phyloP scores from a whole-genome alignment of 2,797 vertebrate species.

The Chelon auratus region DNA sequence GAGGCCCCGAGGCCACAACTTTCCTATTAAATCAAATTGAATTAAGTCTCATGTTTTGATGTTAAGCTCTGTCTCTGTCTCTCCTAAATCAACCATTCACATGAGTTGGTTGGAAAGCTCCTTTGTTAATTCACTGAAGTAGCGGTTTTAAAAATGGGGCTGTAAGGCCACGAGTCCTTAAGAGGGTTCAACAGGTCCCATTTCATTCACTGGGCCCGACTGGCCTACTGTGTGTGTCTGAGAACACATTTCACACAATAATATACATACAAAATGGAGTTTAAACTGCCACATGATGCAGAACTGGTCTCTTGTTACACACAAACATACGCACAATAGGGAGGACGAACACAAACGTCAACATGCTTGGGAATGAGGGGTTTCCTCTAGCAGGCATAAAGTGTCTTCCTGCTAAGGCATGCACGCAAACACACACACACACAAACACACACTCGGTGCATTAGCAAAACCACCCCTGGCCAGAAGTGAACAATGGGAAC shows the following conservation, averaged over 20 bases:
- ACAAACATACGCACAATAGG: constrained; percentile 25
- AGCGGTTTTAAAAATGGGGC: constrained; percentile 22
- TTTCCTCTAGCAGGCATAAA: constrained; percentile 67
- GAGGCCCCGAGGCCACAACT: constrained; percentile 5
- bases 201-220: not conserved
- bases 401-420: constrained; percentile 69
- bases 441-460: constrained; percentile 48
- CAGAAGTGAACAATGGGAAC: constrained; percentile 78
- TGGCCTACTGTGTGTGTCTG: not conserved
- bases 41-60: constrained; percentile 14
- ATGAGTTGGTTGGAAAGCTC: constrained; percentile 20
- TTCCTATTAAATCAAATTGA: constrained; percentile 11
- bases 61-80: not conserved
- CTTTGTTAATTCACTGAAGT: constrained; percentile 37
- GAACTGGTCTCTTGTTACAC: constrained; percentile 36
- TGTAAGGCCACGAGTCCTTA: constrained; percentile 5
- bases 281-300: constrained; percentile 27
- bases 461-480: constrained; percentile 79
- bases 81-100: constrained; percentile 1
- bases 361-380: constrained; percentile 60
- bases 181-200: not conserved
- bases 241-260: not conserved
- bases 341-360: constrained; percentile 53
- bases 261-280: constrained; percentile 9
- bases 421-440: constrained; percentile 22